Conservation (phyloP, 2,113 vertebrate species). For the Petrocephalus zakoni region DNA sequence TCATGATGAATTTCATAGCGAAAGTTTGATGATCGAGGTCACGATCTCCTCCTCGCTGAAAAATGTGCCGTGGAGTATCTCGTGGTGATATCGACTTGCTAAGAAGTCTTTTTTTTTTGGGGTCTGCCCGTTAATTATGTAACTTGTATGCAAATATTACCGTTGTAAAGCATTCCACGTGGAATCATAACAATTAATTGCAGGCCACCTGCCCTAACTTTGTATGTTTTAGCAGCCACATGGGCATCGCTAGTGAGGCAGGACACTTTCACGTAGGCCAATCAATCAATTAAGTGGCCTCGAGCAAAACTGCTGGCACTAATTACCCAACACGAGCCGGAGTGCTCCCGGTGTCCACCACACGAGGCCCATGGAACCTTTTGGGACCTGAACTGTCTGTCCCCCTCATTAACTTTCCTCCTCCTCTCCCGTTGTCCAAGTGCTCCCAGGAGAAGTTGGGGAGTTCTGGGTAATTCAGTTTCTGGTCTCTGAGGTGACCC, state of each 20-base stretch:
- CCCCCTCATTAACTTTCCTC: conserved; percentile 69
- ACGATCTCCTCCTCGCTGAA: conserved; percentile 38
- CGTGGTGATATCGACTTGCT: conserved; percentile 41
- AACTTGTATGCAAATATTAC: conserved; percentile 36
- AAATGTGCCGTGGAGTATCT: conserved; percentile 43
- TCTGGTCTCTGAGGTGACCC: conserved; percentile 65
- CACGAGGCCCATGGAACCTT: conserved; percentile 45
- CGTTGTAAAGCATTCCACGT: conserved; percentile 31
- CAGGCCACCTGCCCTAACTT: conserved; percentile 34
- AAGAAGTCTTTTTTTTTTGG: conserved; percentile 41
- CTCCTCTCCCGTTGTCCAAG: conserved; percentile 65
- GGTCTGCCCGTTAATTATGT: conserved; percentile 46
- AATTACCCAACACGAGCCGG: conserved; percentile 60
- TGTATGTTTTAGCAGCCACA: conserved; percentile 19
- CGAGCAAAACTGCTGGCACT: conserved; percentile 59
- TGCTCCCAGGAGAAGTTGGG: conserved; percentile 54
- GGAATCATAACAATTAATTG: conserved; percentile 38
- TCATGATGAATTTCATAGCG: conserved; percentile 35
- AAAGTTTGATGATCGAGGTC: neutral
- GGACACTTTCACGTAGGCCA: conserved; percentile 51
- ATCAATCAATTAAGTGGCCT: conserved; percentile 65
- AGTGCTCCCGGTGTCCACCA: conserved; percentile 39
- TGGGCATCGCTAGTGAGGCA: conserved; percentile 24
- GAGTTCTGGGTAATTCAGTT: conserved; percentile 70
- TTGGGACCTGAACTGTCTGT: conserved; percentile 59